A percentile compares a stretch with the other conserved stretches of the same genome.
These are phyloP conservation scores for Bradypodion ventrale DNA, from an alignment of 2,797 vertebrate genomes.

Conservation along the genomic window DNA sequence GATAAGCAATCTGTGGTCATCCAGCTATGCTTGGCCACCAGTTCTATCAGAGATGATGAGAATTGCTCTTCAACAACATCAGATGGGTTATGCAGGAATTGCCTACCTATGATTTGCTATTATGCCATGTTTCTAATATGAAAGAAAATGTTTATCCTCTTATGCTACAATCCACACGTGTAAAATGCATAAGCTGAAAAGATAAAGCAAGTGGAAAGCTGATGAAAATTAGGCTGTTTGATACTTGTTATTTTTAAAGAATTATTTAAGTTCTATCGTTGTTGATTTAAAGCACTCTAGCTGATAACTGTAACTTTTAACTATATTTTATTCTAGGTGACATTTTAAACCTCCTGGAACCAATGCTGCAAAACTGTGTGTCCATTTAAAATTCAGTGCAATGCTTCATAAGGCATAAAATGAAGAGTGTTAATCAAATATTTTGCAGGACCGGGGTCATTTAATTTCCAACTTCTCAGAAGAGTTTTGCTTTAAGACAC, in stretches of 20 bases:
- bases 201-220: background rate
- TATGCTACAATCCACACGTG: background rate
- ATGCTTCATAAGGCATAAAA: constrained; percentile 34
- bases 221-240: background rate
- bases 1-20: too few relatives aligned
- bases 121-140: too few relatives aligned
- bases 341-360: constrained; percentile 6
- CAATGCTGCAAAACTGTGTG: background rate
- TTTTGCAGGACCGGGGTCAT: constrained; percentile 42
- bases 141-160: background rate
- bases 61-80: too few relatives aligned
- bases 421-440: constrained; percentile 45
- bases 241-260: background rate
- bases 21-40: too few relatives aligned
- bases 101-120: too few relatives aligned
- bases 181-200: background rate
- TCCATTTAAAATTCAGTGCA: constrained; percentile 35
- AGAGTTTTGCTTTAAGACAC: constrained; percentile 43
- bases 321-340: background rate
- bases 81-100: too few relatives aligned
- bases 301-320: constrained; percentile 17
- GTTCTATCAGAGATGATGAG: too few relatives aligned
- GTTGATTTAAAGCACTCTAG: background rate
- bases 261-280: background rate
- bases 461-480: constrained; percentile 44